phyloP scores from a whole-genome alignment of 2,797 vertebrate species.

The Pagetopsis macropterus region DNA sequence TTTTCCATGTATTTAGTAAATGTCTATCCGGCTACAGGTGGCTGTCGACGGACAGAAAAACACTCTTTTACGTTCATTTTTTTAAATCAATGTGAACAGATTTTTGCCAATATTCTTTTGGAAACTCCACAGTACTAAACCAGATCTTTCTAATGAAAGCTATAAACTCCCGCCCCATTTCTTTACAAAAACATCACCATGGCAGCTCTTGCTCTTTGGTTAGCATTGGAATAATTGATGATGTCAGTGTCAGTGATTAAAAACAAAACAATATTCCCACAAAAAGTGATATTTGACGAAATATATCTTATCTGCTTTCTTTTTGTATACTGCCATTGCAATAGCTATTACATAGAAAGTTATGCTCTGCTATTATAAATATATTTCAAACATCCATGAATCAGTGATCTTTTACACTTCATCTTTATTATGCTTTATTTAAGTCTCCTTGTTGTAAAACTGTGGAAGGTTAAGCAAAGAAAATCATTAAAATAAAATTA shows the following conservation, averaged over 20 bases:
- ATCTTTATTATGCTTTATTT: background rate
- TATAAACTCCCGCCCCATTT: background rate
- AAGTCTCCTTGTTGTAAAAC: background rate
- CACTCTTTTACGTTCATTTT: background rate
- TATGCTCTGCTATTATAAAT: too few relatives aligned
- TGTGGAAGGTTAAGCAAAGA: background rate
- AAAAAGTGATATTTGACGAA: conserved; percentile 2
- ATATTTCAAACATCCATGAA: conserved; percentile 4
- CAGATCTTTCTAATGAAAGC: background rate
- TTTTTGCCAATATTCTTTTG: background rate
- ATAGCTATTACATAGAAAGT: background rate
- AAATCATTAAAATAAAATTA: too few relatives aligned
- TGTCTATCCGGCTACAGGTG: conserved; percentile 36
- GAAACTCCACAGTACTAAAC: background rate
- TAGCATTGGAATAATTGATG: conserved; percentile 1
- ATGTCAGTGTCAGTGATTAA: background rate
- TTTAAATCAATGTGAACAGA: conserved; percentile 7
- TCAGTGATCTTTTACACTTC: conserved; percentile 10
- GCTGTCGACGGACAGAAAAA: conserved; percentile 24
- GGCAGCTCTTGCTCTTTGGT: conserved; percentile 3
- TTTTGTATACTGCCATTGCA: conserved; percentile 1
- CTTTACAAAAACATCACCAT: conserved; percentile 3
- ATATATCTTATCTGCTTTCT: background rate
- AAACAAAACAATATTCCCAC: background rate
- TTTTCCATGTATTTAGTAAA: conserved; percentile 29